Evolutionary conservation across 2,797 vertebrate species (phyloP).

Genomic region (Cuculus canorus): DNA sequence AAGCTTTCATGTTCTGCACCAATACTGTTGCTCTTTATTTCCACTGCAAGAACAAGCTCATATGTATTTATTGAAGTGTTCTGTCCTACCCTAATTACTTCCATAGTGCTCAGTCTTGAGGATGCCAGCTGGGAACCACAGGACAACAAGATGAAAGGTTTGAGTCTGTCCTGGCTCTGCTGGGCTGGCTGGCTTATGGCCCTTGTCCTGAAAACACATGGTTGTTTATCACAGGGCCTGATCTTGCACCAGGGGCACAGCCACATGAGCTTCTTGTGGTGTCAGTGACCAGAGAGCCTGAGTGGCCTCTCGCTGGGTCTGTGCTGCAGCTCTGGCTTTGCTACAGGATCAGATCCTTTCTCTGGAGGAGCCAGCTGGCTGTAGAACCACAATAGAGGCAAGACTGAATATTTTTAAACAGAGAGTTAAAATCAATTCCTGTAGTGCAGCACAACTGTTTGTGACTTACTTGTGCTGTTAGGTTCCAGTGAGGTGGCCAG

Average conservation of each 20-base stretch:
- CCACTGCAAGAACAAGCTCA: not conserved
- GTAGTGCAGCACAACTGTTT: not conserved
- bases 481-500: not conserved
- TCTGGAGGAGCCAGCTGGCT: not conserved
- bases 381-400: not conserved
- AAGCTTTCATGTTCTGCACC: fast-evolving
- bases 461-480: not conserved
- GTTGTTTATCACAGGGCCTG: not conserved
- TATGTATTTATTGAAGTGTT: fast-evolving
- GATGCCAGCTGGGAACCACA: not conserved
- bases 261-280: not conserved
- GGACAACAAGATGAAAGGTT: not conserved
- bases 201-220: not conserved
- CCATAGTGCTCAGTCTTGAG: fast-evolving
- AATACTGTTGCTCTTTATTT: not conserved
- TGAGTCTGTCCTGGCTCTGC: not conserved
- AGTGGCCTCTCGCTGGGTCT: not conserved
- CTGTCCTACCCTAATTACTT: fast-evolving
- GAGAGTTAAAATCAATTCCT: not conserved
- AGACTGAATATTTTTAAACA: not conserved
- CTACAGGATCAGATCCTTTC: not conserved
- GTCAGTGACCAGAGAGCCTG: not conserved
- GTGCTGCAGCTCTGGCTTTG: not conserved
- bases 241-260: fast-evolving
- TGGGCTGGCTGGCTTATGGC: not conserved